Evolutionary conservation across 2,797 vertebrate genomes (phyloP), one percentile per base, ranked within the genome.

Genomic region (Perodicticus potto): DNA sequence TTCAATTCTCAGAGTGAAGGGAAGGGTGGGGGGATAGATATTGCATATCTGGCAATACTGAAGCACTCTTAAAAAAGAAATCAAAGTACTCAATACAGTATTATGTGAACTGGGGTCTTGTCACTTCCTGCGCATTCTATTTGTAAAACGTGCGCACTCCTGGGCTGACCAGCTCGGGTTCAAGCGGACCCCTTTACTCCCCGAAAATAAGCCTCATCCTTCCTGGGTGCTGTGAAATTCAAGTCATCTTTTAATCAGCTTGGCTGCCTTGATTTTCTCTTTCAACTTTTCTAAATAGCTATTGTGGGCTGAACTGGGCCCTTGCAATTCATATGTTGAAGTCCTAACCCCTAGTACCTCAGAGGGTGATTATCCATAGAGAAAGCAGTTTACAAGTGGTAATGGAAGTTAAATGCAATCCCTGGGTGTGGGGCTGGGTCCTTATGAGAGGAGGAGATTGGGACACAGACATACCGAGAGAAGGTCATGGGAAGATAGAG

Each of bases 241-340:
- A 91, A 93, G n/a, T 40, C 43, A 73, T 37, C 2, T 61, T 89
- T 84, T 61, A 89, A 95, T 20, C 10, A 65, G 10, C 12, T 32
- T 63, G 73, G 25, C 37, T 84, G 67, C 23, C 55, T n/a, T 77
- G 32, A 61, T 94, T 94, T 97, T 3, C 55, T 91, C 27, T 78
- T 57, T 61, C 40, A 57, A 70, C 8, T 72, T 94, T 92, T 78
- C 78, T 25, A 69, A 81, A 72, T 87, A 78, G 43, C 34, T 59
- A 7, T 70, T 61, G 19, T 4, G 23, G 55, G 37, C 23, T 86
- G 43, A 74, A 82, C 29, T 27, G 7, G 40, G 12, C 53, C 27
- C 7, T 76, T 2, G 16, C 23, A 80, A 40, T 27, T 65, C 32
- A 9, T 45, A 78, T 76, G 23, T 57, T 12, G 2, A 95, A 70